Percentiles rank a stretch among this genome's conserved stretches.
phyloP scores from a whole-genome alignment of 2,797 vertebrate species.

The Cephalopachus bancanus region DNA sequence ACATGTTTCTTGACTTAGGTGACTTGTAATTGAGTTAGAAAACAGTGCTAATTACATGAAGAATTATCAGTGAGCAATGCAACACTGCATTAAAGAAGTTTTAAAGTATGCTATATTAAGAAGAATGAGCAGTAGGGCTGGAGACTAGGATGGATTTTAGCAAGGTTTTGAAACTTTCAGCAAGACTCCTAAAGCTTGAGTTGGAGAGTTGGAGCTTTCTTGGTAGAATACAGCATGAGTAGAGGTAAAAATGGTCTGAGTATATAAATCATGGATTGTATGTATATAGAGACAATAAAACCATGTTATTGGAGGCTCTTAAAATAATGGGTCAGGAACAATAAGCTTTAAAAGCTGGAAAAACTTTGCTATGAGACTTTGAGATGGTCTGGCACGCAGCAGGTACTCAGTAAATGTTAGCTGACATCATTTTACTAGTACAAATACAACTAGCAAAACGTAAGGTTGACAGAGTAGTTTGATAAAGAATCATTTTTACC shows the following conservation, averaged over 20 bases:
- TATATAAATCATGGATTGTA: neutral
- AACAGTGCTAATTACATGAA: neutral
- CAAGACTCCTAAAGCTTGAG: neutral
- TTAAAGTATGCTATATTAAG: neutral
- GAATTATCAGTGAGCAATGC: neutral
- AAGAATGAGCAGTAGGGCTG: neutral
- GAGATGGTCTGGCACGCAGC: neutral
- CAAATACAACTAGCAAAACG: constrained; percentile 9
- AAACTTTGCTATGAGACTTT: neutral
- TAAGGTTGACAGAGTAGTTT: constrained; percentile 21
- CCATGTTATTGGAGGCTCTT: neutral
- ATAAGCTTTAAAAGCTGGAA: neutral
- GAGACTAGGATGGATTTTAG: neutral
- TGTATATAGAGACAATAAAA: neutral
- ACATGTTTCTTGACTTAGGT: neutral
- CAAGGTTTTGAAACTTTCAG: neutral
- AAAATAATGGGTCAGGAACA: neutral
- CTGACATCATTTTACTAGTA: neutral
- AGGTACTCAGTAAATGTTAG: neutral
- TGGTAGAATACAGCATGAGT: neutral
- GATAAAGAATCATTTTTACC: constrained; percentile 17
- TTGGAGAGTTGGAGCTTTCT: constrained; percentile 12
- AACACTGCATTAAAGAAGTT: neutral
- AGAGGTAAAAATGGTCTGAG: neutral
- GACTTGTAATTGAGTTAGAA: constrained; percentile 16